Base-by-base conservation (phyloP, 2,113 vertebrate species). In the Candoia aspera region DNA sequence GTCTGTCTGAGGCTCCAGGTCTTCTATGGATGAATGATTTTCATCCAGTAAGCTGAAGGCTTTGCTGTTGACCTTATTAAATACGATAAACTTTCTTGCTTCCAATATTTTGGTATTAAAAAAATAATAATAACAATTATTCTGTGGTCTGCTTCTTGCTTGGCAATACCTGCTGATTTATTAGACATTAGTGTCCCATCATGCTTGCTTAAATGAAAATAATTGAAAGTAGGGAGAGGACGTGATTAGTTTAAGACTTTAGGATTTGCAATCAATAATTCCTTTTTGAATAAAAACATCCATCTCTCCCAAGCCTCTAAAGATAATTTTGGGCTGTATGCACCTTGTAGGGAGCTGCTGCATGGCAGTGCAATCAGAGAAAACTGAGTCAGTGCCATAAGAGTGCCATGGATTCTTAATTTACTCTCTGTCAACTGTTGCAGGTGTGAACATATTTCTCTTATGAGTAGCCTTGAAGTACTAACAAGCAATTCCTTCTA, bases 11-110 rank as follows among this genome's bases (percentile, higher is more conserved):
- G 60, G 88, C 68, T 2, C 58, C 83, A 91, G 54, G 8, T 92
- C 83, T 33, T 91, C 5, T 68, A 68, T 92, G n/a, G 21, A 0
- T 58, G 83, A 92, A 8, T 85, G 60, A 79, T 53, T 92, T 93
- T 55, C 0, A 90, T 29, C 53, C 53, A 49, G 26, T 46, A 46
- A 91, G 79, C 60, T 1, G 0, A 54, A 57, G 53, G 84, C n/a
- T 46, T 58, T 90, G 21, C 33, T 64, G n/a, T 55, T 42, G 58
- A 89, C 23, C 86, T 33, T 84, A 89, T 84, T 62, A 87, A 92
- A 57, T 2, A 9, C 15, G 21, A 89, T 21, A 10, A 37, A 6
- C 59, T 84, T 83, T 19, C 0, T 29, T 37, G 37, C 79, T 6
- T 8, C 24, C 55, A 12, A 37, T 59, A 37, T 3, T 1, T 86